Percentiles rank a stretch among this genome's conserved stretches.
Evolutionary conservation across 1,140 invertebrate species (phyloP).

Genomic region (Drosophila bipectinata): DNA sequence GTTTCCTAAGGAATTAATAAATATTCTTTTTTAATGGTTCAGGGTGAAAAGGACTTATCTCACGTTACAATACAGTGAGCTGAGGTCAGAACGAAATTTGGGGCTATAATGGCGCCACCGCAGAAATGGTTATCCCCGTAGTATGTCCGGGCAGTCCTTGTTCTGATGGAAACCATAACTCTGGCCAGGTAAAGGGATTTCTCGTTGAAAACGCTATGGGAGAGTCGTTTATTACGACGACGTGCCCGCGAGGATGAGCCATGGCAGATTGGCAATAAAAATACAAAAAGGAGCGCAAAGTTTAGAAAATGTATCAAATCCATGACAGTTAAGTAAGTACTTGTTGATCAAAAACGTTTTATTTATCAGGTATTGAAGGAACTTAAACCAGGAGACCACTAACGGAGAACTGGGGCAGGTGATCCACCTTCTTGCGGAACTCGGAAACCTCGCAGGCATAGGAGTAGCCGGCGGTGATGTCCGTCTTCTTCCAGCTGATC

Average conservation of each 20-base stretch:
- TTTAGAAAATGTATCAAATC: constrained; percentile 1
- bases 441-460: constrained; percentile 87
- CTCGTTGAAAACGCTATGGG: neutral
- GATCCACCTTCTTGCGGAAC: constrained; percentile 85
- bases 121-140: constrained; percentile 66
- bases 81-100: constrained; percentile 33
- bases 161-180: constrained; percentile 48
- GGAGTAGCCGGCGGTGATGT: constrained; percentile 86
- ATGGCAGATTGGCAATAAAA: neutral
- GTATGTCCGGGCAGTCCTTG: constrained; percentile 19
- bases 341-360: neutral
- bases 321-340: constrained; percentile 11
- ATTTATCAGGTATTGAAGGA: neutral
- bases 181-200: neutral
- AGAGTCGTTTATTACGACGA: neutral
- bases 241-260: neutral
- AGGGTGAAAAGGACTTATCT: constrained; percentile 10
- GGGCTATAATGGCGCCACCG: constrained; percentile 32
- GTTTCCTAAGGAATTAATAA: neutral
- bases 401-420: constrained; percentile 70
- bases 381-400: constrained; percentile 57
- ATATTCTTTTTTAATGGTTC: too few species aligned
- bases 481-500: constrained; percentile 84
- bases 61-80: constrained; percentile 57
- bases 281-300: neutral